A percentile compares a stretch with the other conserved stretches of the same genome.
phyloP scores from a whole-genome alignment of 2,888 invertebrate genomes.

The Sarcophaga caerulescens region DNA sequence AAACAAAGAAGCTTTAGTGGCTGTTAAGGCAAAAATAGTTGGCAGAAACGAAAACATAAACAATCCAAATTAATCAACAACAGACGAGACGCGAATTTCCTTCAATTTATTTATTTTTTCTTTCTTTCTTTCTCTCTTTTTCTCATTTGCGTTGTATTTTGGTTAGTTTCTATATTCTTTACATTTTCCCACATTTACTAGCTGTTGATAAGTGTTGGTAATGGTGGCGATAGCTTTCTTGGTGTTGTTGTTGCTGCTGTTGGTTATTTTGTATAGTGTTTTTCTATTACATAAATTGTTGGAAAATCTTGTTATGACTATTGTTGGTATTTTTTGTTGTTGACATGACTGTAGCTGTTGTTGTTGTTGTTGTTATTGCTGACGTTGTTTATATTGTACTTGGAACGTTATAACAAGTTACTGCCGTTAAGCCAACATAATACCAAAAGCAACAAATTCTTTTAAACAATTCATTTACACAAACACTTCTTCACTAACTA shows the following conservation, averaged over 20 bases:
- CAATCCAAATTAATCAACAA: constrained; percentile 70
- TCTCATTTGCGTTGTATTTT: background rate
- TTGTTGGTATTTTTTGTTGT: constrained; percentile 30
- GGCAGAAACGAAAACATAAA: constrained; percentile 38
- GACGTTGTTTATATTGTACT: constrained; percentile 63
- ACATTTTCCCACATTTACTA: constrained; percentile 29
- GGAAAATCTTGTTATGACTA: constrained; percentile 62
- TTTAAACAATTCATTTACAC: constrained; percentile 68
- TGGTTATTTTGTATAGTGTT: constrained; percentile 13
- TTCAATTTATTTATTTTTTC: constrained; percentile 18
- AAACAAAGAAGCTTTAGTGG: constrained; percentile 7
- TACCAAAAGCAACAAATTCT: constrained; percentile 76
- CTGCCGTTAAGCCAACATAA: constrained; percentile 77
- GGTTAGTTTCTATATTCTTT: background rate
- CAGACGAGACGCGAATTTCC: constrained; percentile 70
- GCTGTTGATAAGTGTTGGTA: constrained; percentile 1
- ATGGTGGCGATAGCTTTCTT: constrained; percentile 25
- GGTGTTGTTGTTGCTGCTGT: constrained; percentile 40
- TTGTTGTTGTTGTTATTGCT: constrained; percentile 32
- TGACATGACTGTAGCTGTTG: constrained; percentile 14
- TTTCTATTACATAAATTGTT: constrained; percentile 63
- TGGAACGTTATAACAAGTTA: constrained; percentile 62
- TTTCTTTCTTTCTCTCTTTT: background rate
- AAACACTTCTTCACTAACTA: constrained; percentile 51
- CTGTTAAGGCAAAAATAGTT: background rate